Percentiles rank a stretch among this genome's conserved stretches.
Evolutionary conservation across 2,113 vertebrate genomes (phyloP).

Genomic region (Harpagus bidentatus): DNA sequence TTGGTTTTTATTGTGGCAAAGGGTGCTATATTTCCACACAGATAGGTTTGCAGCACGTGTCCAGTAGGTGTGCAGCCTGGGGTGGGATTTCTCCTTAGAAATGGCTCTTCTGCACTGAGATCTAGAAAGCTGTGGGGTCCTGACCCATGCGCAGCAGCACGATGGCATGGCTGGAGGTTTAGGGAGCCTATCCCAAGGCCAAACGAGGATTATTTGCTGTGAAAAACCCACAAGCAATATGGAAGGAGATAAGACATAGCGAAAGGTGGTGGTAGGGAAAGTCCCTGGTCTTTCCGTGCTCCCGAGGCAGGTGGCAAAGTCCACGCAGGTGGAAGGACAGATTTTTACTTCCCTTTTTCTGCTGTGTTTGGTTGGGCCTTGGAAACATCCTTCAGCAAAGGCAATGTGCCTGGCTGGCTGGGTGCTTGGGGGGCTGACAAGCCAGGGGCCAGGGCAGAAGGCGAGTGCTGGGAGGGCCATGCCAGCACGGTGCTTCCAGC

Average conservation of each 20-base stretch:
- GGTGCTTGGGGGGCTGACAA: neutral
- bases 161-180: neutral
- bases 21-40: neutral
- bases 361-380: neutral
- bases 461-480: rapidly evolving
- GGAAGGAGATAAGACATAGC: neutral
- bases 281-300: neutral
- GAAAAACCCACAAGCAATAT: neutral
- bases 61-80: rapidly evolving
- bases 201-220: neutral
- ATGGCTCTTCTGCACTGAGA: neutral
- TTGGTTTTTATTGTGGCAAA: neutral
- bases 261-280: neutral
- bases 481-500: neutral
- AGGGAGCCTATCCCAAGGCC: neutral
- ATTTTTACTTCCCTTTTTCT: neutral
- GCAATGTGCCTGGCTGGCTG: rapidly evolving
- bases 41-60: neutral
- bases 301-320: neutral
- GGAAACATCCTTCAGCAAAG: rapidly evolving
- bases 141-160: rapidly evolving
- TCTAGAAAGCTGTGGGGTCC: neutral
- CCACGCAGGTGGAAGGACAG: neutral
- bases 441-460: neutral
- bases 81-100: neutral